Base-by-base conservation (phyloP, 2,797 vertebrate species). In the Coregonus ussuriensis region DNA sequence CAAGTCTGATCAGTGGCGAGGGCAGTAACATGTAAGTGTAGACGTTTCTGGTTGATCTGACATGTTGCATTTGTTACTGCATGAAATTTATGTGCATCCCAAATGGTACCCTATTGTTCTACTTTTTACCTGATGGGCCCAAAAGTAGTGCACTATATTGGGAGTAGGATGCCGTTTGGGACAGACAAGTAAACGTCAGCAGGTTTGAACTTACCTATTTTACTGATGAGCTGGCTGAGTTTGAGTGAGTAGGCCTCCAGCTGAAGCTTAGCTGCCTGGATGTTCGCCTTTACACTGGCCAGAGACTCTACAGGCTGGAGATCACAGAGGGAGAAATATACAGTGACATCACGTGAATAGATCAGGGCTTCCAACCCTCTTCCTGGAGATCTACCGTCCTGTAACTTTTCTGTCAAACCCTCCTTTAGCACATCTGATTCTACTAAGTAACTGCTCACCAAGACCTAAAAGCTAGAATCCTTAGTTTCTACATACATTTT, bases 201-300 rank as follows among this genome's bases (percentile, higher is more conserved):
- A 29, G 62, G 51, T 47, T 65, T 0, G n/a, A 9, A 87, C 94
- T 94, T 91, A 98, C 97, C 95, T 41, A 98, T 93, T 80, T 92
- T 92, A 79, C 65, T 69, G 7, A 98, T 94, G 54, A 98, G 93
- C 73, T 94, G 77, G 0, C 90, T 93, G 75, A 98, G 87, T 1
- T 87, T 88, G 72, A 84, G 3, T 1, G 96, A 92, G 78, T 96
- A 96, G 0, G 83, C 82, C 83, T 95, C 91, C 78, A 99, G 89
- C 0, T 94, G 94, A 52, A 85, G 72, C 3, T 88, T 95, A 0
- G 95, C 96, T 51, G 93, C 90, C 82, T 88, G 93, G 86, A 98
- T 94, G 79, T 89, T 93, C 80, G 35, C 86, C 81, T 91, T 92
- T 78, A 94, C 59, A 9, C 75, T 16, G 0, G 18, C 88, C 88